Evolutionary conservation across 2,113 vertebrate genomes (phyloP), one percentile per base, ranked within the genome.

Genomic region (Halcyon senegalensis): DNA sequence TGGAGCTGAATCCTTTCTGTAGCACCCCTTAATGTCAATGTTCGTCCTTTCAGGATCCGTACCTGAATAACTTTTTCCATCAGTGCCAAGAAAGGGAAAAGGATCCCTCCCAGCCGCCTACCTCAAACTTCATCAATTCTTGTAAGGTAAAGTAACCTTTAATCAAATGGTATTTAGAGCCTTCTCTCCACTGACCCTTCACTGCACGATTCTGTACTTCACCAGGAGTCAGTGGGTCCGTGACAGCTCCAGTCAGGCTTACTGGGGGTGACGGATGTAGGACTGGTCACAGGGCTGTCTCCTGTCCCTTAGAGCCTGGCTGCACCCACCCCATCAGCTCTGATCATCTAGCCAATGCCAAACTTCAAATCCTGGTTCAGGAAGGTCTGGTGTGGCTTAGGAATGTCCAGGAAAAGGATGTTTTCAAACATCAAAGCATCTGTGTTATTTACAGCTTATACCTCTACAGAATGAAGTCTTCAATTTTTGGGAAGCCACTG

Each of bases 41-140:
- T 94, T 95, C 95, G 19, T 77, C 79, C 2, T 97, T 98, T 87
- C 97, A 99, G 99, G 99, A 99, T 97, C 98, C 98, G 84, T 98
- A 99, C 95, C 98, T 99, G 97, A 99, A 99, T 79, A 97, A 98
- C 67, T 99, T 99, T 98, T 99, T 99, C 98, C 98, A 98, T 97
- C 98, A 99, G 98, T 99, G 99, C 98, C 99, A 99, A 98, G 99
- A 99, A 97, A 98, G 98, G 97, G 99, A 99, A 97, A 98, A 98
- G 79, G 99, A 99, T 96, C 97, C 99, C 80, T 99, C 99, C 76
- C 98, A 98, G 91, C 98, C 98, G 94, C 99, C 99, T 99, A 99
- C 99, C 98, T 99, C 99, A 84, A 98, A 98, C 93, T 99, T 99
- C 83, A 78, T 99, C 91, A 98, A 94, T 93, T 99, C 99, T 96